Conservation (phyloP, 35 echinoderm and acorn worm species). For the Anneissia japonica region DNA sequence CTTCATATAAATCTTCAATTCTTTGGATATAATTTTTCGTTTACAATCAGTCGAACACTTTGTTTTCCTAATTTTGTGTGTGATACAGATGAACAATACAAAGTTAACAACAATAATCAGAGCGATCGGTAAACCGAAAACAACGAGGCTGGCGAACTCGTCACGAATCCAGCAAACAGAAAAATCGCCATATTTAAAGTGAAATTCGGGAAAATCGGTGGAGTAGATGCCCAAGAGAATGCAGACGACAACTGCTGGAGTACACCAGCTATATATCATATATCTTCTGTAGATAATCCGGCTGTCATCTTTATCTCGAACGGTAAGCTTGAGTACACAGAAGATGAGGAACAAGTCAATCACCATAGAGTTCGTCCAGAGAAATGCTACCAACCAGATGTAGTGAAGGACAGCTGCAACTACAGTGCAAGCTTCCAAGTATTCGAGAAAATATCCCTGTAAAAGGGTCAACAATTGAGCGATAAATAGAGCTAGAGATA, state of each 20-base stretch:
- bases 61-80: background rate
- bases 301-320: background rate
- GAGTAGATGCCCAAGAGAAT: background rate
- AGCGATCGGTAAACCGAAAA: background rate
- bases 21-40: background rate
- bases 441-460: background rate
- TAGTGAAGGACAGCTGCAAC: background rate
- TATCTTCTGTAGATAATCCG: background rate
- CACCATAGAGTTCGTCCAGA: constrained; percentile 11
- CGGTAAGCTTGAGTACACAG: background rate
- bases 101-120: background rate
- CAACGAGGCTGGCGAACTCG: background rate
- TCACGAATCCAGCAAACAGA: constrained; percentile 17
- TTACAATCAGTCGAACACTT: background rate
- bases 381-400: constrained; percentile 1
- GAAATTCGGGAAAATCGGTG: background rate
- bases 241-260: background rate
- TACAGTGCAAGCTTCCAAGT: background rate
- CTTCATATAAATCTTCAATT: background rate
- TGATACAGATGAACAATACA: background rate
- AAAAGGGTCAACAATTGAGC: background rate
- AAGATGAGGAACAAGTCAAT: background rate
- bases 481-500: background rate
- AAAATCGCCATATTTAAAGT: background rate
- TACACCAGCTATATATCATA: background rate